phyloP scores from a whole-genome alignment of 2,113 vertebrate species.

The Spizaetus ornatus region DNA sequence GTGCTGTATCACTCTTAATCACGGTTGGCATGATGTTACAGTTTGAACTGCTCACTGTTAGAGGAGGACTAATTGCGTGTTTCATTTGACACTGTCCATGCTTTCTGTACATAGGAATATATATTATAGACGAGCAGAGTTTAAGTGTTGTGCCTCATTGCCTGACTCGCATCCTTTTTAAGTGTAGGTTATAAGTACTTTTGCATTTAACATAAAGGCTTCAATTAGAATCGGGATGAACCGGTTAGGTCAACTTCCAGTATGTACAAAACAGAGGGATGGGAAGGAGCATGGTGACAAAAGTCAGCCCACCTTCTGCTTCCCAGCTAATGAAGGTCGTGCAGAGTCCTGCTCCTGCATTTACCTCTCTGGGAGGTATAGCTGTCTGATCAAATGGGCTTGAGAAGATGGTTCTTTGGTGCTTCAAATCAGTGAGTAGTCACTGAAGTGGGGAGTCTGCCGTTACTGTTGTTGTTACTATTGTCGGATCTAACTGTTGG shows the following conservation, averaged over 20 bases:
- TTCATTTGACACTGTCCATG: constrained; percentile 69
- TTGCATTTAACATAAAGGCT: not conserved
- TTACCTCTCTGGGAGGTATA: not conserved
- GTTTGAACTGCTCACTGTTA: constrained; percentile 62
- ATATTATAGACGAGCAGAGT: constrained; percentile 39
- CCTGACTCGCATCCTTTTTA: constrained; percentile 7
- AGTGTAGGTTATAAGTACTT: not conserved
- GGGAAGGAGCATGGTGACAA: not conserved
- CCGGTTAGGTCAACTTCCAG: not conserved
- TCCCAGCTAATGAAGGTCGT: not conserved
- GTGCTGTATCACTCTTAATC: constrained; percentile 84
- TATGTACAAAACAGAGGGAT: not conserved
- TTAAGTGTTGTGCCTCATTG: constrained; percentile 25
- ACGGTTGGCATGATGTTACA: constrained; percentile 70
- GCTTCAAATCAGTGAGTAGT: not conserved
- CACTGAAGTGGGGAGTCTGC: not conserved
- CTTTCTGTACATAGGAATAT: constrained; percentile 6
- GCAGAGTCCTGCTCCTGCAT: not conserved
- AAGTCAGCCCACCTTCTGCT: not conserved
- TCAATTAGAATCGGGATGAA: not conserved
- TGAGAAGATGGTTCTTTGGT: not conserved
- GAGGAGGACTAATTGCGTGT: constrained; percentile 68
- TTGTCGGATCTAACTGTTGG: no score
- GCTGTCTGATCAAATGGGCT: not conserved
- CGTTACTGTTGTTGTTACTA: accelerated